Base-by-base conservation (phyloP, 2,888 invertebrate genomes). In the Brachynemurus nebulosus region DNA sequence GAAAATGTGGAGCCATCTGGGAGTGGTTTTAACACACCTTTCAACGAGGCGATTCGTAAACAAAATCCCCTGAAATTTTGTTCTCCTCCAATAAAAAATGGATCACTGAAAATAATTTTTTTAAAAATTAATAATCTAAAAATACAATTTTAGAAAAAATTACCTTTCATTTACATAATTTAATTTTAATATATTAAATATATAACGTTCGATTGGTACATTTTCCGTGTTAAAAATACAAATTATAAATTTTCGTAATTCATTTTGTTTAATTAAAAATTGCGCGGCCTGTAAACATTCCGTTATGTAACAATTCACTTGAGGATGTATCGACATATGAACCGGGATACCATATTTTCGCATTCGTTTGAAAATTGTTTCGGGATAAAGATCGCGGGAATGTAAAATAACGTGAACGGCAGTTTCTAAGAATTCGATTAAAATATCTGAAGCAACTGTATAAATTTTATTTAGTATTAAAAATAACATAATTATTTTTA, bases 381-480 rank as follows among this genome's bases (percentile, higher is more conserved):
- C 63, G 2, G 82, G 80, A 59, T 82, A 82, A 35, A 81, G 59
- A 50, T 73, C 70, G 43, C 74, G 59, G 45, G 68, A 62, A 53
- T 71, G 76, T 4, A 82, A 55, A 44, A 81, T 72, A 45, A 66
- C 72, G 54, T 81, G 76, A 47, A 80, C 70, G 1, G 76, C 71
- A 18, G 80, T 70, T 55, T 76, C 73, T 19, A 82, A 58, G 58
- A 80, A 80, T 62, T 81, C 80, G 44, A 74, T 54, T n/a, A 75
- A 60, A 42, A 80, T 62, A 53, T 79, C 74, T 21, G 64, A 52
- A 44, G 67, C 65, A 57, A 70, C 74, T 60, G 3, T 23, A 18
- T 16, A 12, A 21, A n/a, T n/a, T n/a, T n/a, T n/a, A n/a, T n/a
- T n/a, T n/a, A n/a, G n/a, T n/a, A n/a, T n/a, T n/a, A n/a, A n/a